phyloP scores from a whole-genome alignment of 2,113 vertebrate species.

The Polyodon spathula region DNA sequence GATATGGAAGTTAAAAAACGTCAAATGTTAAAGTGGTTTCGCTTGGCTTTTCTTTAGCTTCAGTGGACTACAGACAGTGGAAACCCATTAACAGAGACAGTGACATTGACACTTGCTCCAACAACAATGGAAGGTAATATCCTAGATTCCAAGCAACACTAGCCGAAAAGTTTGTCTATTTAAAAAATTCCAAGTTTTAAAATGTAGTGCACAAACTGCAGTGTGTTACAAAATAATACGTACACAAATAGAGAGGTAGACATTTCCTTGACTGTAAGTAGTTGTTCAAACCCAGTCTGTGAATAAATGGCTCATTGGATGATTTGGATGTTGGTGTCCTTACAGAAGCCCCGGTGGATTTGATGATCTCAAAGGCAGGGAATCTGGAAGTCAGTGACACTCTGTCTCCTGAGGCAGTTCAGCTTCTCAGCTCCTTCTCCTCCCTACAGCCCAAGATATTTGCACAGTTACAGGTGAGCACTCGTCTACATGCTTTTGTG shows the following conservation, averaged over 20 bases:
- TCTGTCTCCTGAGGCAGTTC: constrained; percentile 49
- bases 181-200: too few relatives aligned
- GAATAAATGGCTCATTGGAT: not conserved
- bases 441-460: constrained; percentile 70
- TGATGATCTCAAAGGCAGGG: constrained; percentile 15
- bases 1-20: not conserved
- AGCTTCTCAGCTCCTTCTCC: constrained; percentile 58
- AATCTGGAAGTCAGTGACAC: constrained; percentile 28
- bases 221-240: too few relatives aligned
- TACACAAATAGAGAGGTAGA: too few relatives aligned
- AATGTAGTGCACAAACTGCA: too few relatives aligned
- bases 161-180: too few relatives aligned
- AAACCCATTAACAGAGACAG: constrained; percentile 62
- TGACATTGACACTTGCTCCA: constrained; percentile 63
- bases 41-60: constrained; percentile 42
- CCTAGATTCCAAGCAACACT: too few relatives aligned
- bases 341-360: constrained; percentile 5
- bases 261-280: too few relatives aligned
- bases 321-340: not conserved
- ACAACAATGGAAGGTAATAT: constrained; percentile 52
- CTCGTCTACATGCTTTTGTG: not conserved
- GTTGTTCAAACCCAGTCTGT: too few relatives aligned
- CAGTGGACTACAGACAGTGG: constrained; percentile 62
- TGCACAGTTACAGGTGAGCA: constrained; percentile 63
- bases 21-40: not conserved